Conservation (phyloP, 92 coral and sea anemone species). For the Parazoanthus atlanticus region DNA sequence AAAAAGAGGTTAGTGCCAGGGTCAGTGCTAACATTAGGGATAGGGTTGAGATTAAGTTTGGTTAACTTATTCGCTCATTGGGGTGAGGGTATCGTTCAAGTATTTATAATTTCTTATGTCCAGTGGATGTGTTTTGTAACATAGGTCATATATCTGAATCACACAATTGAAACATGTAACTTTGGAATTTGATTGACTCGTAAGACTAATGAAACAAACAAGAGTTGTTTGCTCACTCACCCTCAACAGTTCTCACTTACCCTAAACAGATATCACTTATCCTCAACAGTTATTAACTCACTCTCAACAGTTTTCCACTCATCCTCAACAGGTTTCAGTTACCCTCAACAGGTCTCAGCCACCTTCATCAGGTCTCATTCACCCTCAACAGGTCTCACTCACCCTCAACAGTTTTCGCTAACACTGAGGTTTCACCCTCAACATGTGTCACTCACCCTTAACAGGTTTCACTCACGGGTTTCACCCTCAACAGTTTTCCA, state of each 20-base stretch:
- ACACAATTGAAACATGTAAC: no score
- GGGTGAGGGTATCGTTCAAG: no score
- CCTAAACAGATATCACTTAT: constrained; percentile 60
- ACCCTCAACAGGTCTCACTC: constrained; percentile 49
- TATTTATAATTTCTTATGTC: no score
- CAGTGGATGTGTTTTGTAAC: no score
- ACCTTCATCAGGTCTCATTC: constrained; percentile 63
- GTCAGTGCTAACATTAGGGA: no score
- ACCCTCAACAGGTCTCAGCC: constrained; percentile 45
- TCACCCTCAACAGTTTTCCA: constrained; percentile 62
- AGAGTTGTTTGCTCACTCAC: constrained; percentile 37
- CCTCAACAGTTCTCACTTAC: constrained; percentile 52
- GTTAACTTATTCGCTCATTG: no score
- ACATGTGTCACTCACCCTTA: constrained; percentile 48
- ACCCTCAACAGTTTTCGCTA: constrained; percentile 60
- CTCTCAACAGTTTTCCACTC: constrained; percentile 56
- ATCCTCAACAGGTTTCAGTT: constrained; percentile 47
- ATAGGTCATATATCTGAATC: no score
- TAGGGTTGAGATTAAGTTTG: no score
- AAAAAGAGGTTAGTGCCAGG: no score
- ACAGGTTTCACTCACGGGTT: constrained; percentile 49
- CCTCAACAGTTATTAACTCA: constrained; percentile 38
- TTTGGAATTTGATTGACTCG: no score
- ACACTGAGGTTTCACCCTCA: no score
- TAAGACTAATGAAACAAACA: neutral